Conservation (phyloP, 2,888 invertebrate species). For the Platycnemis pennipes region DNA sequence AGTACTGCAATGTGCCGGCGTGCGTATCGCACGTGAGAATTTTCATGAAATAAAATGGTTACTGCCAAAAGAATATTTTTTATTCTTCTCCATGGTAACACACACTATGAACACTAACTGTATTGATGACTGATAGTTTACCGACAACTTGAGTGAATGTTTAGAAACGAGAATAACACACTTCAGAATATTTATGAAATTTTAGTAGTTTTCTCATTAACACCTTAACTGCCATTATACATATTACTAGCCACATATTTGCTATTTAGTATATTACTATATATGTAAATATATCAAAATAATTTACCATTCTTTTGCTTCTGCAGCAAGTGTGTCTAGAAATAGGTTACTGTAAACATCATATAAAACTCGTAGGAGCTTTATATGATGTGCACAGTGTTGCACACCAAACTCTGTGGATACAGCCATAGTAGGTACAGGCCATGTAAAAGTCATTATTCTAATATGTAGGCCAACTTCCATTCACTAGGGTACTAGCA, state of each 20-base stretch:
- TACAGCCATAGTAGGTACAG: background rate
- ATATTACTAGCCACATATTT: slow-evolving; percentile 28
- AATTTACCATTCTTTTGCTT: slow-evolving; percentile 29
- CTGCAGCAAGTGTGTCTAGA: slow-evolving; percentile 21
- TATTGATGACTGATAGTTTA: slow-evolving; percentile 28
- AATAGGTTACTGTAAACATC: background rate
- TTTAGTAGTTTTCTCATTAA: background rate
- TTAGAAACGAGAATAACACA: background rate
- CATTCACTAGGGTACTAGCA: background rate
- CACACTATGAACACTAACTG: background rate
- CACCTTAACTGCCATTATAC: slow-evolving; percentile 39
- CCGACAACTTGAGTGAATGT: background rate
- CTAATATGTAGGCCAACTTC: background rate
- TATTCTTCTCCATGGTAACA: background rate
- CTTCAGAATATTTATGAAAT: background rate
- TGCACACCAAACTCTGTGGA: background rate
- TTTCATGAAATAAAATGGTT: background rate
- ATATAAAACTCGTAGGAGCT: background rate
- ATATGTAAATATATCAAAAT: background rate
- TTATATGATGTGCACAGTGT: slow-evolving; percentile 5
- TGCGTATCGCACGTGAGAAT: background rate
- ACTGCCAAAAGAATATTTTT: background rate
- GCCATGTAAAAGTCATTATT: background rate
- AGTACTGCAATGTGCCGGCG: background rate
- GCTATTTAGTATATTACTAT: background rate